Conservation (phyloP, 1,140 invertebrate species). For the Heliconius hermathena region DNA sequence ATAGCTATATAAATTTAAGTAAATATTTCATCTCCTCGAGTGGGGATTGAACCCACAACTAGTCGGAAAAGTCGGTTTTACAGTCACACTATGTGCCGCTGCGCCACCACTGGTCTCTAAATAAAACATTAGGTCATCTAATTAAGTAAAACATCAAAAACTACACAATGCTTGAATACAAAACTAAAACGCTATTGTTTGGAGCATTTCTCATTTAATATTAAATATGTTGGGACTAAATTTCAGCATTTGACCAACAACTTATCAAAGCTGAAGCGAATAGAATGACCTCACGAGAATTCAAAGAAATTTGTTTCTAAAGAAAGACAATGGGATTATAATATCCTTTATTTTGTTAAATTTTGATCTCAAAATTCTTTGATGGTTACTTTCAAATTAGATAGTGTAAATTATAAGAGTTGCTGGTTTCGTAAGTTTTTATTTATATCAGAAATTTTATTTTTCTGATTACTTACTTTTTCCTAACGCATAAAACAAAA, state of each 20-base stretch:
- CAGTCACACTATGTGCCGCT: too few species aligned
- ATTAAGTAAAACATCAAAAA: slow-evolving; percentile 15
- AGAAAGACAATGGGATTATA: slow-evolving; percentile 6
- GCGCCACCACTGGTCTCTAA: too few species aligned
- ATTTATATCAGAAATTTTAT: too few species aligned
- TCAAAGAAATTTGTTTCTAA: slow-evolving; percentile 12
- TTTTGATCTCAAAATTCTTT: neutral
- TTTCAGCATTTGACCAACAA: slow-evolving; percentile 15
- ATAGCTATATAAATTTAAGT: too few species aligned
- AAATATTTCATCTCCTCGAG: too few species aligned
- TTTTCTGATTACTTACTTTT: too few species aligned
- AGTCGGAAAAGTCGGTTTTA: too few species aligned
- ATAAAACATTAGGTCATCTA: neutral
- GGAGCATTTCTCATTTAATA: slow-evolving; percentile 19
- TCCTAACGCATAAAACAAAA: too few species aligned
- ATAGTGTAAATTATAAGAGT: neutral
- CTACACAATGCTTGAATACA: neutral
- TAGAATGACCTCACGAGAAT: slow-evolving; percentile 18
- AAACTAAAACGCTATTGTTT: slow-evolving; percentile 12
- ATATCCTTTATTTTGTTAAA: neutral
- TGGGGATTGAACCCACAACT: too few species aligned
- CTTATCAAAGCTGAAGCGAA: slow-evolving; percentile 28
- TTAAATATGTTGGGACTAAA: slow-evolving; percentile 20
- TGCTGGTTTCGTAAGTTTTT: neutral
- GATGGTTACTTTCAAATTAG: neutral